phyloP scores from a whole-genome alignment of 2,113 vertebrate species.

The Lucifuga dentata region DNA sequence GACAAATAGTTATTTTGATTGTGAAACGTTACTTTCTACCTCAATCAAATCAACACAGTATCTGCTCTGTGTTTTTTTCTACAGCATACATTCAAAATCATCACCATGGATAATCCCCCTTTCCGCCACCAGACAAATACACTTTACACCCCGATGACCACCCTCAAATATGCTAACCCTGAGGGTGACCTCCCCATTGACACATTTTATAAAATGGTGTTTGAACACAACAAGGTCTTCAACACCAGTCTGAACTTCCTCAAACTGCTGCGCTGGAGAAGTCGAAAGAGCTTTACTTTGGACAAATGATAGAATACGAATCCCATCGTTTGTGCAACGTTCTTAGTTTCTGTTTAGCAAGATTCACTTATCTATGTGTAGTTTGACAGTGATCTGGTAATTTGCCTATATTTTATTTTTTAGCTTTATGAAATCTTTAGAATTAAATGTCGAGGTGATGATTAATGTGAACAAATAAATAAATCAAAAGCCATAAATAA shows the following conservation, averaged over 20 bases:
- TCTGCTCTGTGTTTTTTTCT: slow-evolving; percentile 36
- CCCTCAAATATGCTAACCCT: slow-evolving; percentile 88
- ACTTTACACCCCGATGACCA: slow-evolving; percentile 89
- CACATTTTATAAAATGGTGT: slow-evolving; percentile 90
- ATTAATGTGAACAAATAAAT: neutral
- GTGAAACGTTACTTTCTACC: neutral
- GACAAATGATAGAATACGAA: slow-evolving; percentile 38
- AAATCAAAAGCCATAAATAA: neutral
- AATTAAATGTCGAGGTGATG: neutral
- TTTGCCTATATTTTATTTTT: neutral
- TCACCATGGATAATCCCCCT: slow-evolving; percentile 86
- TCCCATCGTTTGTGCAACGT: neutral
- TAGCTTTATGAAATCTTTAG: neutral
- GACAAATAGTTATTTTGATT: neutral
- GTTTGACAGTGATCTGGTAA: neutral
- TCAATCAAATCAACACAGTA: neutral
- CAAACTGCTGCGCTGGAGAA: slow-evolving; percentile 88
- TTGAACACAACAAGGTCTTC: slow-evolving; percentile 90
- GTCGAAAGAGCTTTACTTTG: slow-evolving; percentile 86
- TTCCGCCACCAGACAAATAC: slow-evolving; percentile 90
- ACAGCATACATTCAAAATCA: slow-evolving; percentile 87
- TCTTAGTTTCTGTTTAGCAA: too few species aligned
- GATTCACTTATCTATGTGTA: neutral
- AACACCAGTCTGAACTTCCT: slow-evolving; percentile 89
- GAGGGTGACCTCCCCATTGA: slow-evolving; percentile 89